Conservation (phyloP, 2,113 vertebrate species). For the Sander vitreus region DNA sequence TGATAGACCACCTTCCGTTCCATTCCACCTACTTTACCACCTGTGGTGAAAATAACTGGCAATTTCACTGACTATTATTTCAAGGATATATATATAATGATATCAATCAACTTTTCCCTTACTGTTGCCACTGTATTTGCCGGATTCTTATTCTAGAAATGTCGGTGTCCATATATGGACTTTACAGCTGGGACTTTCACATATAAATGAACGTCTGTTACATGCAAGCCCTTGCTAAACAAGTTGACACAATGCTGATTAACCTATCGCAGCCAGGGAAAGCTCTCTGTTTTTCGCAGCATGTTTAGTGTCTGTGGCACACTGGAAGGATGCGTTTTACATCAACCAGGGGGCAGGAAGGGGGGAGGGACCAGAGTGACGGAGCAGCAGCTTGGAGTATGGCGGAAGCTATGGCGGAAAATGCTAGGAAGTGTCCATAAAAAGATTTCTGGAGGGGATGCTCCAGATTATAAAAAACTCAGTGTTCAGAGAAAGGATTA, state of each 20-base stretch:
- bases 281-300: too few species aligned
- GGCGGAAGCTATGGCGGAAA: too few species aligned
- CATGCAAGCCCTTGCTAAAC: background rate
- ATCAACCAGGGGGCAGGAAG: too few species aligned
- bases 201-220: background rate
- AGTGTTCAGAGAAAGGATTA: too few species aligned
- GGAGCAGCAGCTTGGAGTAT: too few species aligned
- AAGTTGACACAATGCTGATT: background rate
- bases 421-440: too few species aligned
- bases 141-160: background rate
- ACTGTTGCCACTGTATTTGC: slow-evolving; percentile 22
- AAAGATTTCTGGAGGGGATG: too few species aligned
- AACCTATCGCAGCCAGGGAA: background rate
- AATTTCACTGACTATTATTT: slow-evolving; percentile 66
- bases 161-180: background rate
- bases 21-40: slow-evolving; percentile 70
- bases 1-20: slow-evolving; percentile 59
- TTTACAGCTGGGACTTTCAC: background rate
- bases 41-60: slow-evolving; percentile 71
- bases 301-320: too few species aligned
- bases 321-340: too few species aligned
- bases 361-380: too few species aligned
- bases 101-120: slow-evolving; percentile 56
- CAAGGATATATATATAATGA: slow-evolving; percentile 51
- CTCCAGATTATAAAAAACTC: too few species aligned